Conservation (phyloP, 53 echinoderm and acorn worm genomes). For the Apostichopus leukothele region DNA sequence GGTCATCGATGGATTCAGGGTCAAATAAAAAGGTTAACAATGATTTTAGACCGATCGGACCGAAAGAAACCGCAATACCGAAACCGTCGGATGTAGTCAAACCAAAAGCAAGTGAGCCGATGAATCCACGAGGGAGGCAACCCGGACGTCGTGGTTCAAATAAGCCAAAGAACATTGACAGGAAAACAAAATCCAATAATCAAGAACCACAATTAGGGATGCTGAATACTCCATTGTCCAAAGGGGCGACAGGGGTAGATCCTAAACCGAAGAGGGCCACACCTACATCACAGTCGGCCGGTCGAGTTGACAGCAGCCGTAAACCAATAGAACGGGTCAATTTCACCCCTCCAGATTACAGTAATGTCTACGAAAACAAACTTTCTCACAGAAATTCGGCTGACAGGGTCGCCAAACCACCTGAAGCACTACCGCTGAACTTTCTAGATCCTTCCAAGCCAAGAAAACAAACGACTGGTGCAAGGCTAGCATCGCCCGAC, state of each 20-base stretch:
- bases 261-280: not conserved
- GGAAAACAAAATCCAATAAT: slow-evolving; percentile 11
- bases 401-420: not conserved
- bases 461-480: slow-evolving; percentile 34
- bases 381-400: not conserved
- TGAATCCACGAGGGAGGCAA: not conserved
- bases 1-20: slow-evolving; percentile 5
- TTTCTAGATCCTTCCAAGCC: slow-evolving; percentile 32
- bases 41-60: slow-evolving; percentile 5
- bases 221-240: not conserved
- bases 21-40: slow-evolving; percentile 29
- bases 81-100: not conserved
- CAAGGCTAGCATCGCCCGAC: slow-evolving; percentile 24
- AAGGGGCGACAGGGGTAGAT: not conserved
- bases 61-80: slow-evolving; percentile 32
- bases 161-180: slow-evolving; percentile 38
- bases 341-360: slow-evolving; percentile 23
- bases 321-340: slow-evolving; percentile 34
- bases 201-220: not conserved
- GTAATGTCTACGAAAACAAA: slow-evolving; percentile 1
- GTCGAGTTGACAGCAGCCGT: not conserved
- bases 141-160: slow-evolving; percentile 1
- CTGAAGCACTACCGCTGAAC: slow-evolving; percentile 31
- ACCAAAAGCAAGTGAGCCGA: not conserved
- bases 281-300: not conserved